Conservation (phyloP, 37 sponge, comb jelly and placozoan genomes). For the Haliclona indistincta region DNA sequence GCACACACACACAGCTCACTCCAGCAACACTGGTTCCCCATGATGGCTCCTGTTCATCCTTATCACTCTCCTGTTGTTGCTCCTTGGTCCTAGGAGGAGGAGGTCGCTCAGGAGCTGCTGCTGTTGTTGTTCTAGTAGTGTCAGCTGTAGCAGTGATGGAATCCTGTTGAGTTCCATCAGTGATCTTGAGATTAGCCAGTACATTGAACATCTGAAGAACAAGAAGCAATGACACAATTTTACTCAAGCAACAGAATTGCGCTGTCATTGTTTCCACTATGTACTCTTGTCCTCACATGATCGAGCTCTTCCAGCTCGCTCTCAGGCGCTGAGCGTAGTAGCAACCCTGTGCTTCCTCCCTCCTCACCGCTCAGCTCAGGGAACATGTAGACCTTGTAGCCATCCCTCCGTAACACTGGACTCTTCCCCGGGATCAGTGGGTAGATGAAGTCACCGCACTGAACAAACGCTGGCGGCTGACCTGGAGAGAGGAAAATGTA, state of each 20-base stretch:
- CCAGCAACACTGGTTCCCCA: constrained; percentile 56
- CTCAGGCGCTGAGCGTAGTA: too few species aligned
- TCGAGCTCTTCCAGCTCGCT: neutral
- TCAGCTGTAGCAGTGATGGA: neutral
- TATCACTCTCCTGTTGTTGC: too few species aligned
- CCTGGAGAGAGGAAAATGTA: constrained; percentile 9
- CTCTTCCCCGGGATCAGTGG: constrained; percentile 69
- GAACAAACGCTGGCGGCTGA: constrained; percentile 80
- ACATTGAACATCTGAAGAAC: neutral
- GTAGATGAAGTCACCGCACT: constrained; percentile 71
- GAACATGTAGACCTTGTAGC: constrained; percentile 55
- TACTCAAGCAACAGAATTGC: too few species aligned
- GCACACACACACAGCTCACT: constrained; percentile 5
- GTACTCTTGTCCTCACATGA: neutral
- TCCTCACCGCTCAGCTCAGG: constrained; percentile 61
- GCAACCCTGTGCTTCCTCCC: constrained; percentile 2
- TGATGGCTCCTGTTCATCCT: neutral
- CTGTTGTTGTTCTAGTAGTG: neutral
- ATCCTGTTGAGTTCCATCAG: neutral
- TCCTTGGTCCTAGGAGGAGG: too few species aligned
- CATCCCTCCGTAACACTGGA: constrained; percentile 56
- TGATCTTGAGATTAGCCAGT: neutral
- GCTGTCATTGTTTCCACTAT: neutral
- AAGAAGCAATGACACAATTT: neutral
- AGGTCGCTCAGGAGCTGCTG: too few species aligned